Evolutionary conservation across 2,797 vertebrate genomes (phyloP).

Genomic region (Channa striata): DNA sequence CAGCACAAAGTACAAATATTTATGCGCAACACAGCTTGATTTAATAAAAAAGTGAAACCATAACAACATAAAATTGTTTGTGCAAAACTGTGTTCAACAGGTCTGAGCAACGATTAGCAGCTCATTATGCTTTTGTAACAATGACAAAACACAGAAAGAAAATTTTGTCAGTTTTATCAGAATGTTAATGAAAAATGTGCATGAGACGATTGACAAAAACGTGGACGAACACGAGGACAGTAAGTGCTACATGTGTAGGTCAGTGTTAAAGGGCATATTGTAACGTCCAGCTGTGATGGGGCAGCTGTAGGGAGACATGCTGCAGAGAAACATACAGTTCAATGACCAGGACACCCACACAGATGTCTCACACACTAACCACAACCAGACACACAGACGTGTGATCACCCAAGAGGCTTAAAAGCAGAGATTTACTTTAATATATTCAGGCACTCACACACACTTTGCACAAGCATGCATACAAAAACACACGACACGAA

Average conservation of each 20-base stretch:
- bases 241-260: slow-evolving; percentile 55
- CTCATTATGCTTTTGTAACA: background rate
- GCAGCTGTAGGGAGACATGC: slow-evolving; percentile 67
- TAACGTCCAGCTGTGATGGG: slow-evolving; percentile 51
- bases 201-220: background rate
- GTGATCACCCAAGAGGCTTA: background rate
- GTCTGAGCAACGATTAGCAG: too few species aligned
- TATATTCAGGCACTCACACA: background rate
- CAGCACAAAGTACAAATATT: too few species aligned
- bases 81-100: too few species aligned
- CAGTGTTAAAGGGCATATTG: slow-evolving; percentile 50
- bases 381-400: background rate
- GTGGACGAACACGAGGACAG: slow-evolving; percentile 35
- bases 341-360: slow-evolving; percentile 46
- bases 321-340: slow-evolving; percentile 57
- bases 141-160: background rate
- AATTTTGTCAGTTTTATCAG: background rate
- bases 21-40: too few species aligned
- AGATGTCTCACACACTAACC: slow-evolving; percentile 13
- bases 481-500: background rate
- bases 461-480: background rate
- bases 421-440: slow-evolving; percentile 6
- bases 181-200: background rate
- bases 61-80: too few species aligned
- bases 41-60: too few species aligned